Conservation (phyloP, 2,888 invertebrate species). For the Odontothrips loti region DNA sequence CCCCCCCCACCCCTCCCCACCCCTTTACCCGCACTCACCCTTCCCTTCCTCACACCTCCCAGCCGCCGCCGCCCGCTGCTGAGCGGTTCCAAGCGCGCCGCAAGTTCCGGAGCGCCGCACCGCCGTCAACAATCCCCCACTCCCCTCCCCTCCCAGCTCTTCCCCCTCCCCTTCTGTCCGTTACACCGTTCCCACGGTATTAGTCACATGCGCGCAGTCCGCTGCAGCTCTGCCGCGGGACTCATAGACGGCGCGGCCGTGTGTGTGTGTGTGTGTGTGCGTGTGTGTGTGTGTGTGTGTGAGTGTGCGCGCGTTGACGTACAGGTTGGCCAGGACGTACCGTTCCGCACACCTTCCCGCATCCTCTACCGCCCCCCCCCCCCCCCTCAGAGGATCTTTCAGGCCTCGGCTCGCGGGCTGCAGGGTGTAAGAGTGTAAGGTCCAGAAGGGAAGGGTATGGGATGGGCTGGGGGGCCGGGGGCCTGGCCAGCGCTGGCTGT, state of each 20-base stretch:
- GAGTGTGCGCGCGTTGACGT: neutral
- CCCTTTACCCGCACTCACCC: neutral
- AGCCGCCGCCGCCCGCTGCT: neutral
- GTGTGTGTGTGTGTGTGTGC: neutral
- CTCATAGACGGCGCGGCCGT: too few species aligned
- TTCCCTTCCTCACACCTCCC: neutral
- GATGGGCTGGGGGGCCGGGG: too few species aligned
- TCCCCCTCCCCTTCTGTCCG: neutral
- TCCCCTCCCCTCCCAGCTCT: too few species aligned
- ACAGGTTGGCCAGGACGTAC: neutral
- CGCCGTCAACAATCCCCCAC: neutral
- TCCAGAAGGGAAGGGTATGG: too few species aligned
- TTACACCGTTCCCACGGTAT: constrained; percentile 19
- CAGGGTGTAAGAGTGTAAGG: too few species aligned
- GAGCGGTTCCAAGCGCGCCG: neutral
- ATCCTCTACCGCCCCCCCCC: too few species aligned
- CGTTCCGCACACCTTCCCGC: neutral
- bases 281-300: neutral
- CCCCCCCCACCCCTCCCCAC: neutral
- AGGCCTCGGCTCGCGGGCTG: too few species aligned
- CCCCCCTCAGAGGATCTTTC: too few species aligned
- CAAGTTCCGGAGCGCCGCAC: neutral
- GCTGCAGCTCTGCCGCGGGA: neutral
- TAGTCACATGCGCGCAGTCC: constrained; percentile 1
- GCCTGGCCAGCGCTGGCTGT: too few species aligned